Conservation (phyloP, 2,888 invertebrate genomes). For the Gymnosoma rotundatum region DNA sequence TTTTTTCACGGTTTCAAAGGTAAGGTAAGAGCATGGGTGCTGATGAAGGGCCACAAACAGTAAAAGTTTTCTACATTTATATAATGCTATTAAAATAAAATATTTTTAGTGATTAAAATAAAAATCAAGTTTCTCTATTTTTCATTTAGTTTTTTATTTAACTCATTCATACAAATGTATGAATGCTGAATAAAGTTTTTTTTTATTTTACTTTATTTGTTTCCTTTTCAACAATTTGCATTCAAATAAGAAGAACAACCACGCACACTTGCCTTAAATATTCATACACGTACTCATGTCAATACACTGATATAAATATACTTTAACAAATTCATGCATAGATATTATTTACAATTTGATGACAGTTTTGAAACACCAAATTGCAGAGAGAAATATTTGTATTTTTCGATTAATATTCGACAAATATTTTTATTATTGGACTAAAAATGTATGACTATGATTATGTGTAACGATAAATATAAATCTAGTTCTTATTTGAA, state of each 20-base stretch:
- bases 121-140: conserved; percentile 47
- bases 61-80: conserved; percentile 33
- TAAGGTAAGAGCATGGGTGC: background rate
- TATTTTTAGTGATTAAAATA: conserved; percentile 67
- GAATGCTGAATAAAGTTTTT: conserved; percentile 30
- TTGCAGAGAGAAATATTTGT: background rate
- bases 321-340: background rate
- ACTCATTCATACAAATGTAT: conserved; percentile 40
- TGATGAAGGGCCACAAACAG: background rate
- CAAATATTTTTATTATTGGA: too few relatives aligned
- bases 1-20: background rate
- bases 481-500: too few relatives aligned
- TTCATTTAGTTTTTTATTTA: conserved; percentile 12
- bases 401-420: too few relatives aligned
- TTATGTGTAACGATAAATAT: too few relatives aligned
- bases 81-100: conserved; percentile 63
- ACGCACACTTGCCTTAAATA: conserved; percentile 43
- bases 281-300: conserved; percentile 10
- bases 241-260: conserved; percentile 59
- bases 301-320: conserved; percentile 3
- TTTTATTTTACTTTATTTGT: conserved; percentile 31
- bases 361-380: conserved; percentile 23
- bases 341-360: conserved; percentile 29
- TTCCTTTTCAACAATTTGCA: conserved; percentile 61
- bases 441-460: too few relatives aligned